Evolutionary conservation across 1,140 invertebrate species (phyloP).

Genomic region (Chionoecetes opilio): DNA sequence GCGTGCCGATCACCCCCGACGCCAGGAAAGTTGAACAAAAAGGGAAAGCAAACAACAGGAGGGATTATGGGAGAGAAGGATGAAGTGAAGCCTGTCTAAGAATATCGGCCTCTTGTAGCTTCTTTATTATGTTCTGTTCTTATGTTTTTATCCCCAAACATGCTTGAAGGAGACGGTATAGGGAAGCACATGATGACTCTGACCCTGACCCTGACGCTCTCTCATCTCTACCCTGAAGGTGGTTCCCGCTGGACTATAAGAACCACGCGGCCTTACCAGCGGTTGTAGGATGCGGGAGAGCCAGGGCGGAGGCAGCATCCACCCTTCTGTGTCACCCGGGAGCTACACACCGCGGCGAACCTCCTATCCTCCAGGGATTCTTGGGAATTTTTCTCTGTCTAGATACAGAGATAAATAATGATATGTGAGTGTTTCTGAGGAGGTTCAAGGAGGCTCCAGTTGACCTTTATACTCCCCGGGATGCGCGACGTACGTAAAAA

Average conservation of each 20-base stretch:
- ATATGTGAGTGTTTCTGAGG: slow-evolving; percentile 45
- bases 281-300: background rate
- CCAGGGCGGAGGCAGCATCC: slow-evolving; percentile 36
- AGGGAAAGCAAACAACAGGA: background rate
- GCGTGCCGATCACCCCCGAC: background rate
- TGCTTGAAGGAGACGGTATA: background rate
- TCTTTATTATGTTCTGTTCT: too few species aligned
- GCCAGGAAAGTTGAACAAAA: background rate
- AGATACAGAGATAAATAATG: slow-evolving; percentile 55
- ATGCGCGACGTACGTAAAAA: background rate
- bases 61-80: too few species aligned
- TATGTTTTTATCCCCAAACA: too few species aligned
- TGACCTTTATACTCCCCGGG: background rate
- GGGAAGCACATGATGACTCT: too few species aligned
- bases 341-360: slow-evolving; percentile 31
- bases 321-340: slow-evolving; percentile 56
- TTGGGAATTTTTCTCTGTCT: slow-evolving; percentile 62
- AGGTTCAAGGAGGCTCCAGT: background rate
- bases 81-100: too few species aligned
- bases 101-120: too few species aligned
- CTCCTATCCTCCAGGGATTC: slow-evolving; percentile 57
- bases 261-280: slow-evolving; percentile 32
- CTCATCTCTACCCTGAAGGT: slow-evolving; percentile 1
- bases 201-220: too few species aligned
- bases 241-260: slow-evolving; percentile 2